A percentile compares a stretch with the other conserved stretches of the same genome.
Evolutionary conservation across 2,113 vertebrate species (phyloP).

Genomic region (Lota lota): DNA sequence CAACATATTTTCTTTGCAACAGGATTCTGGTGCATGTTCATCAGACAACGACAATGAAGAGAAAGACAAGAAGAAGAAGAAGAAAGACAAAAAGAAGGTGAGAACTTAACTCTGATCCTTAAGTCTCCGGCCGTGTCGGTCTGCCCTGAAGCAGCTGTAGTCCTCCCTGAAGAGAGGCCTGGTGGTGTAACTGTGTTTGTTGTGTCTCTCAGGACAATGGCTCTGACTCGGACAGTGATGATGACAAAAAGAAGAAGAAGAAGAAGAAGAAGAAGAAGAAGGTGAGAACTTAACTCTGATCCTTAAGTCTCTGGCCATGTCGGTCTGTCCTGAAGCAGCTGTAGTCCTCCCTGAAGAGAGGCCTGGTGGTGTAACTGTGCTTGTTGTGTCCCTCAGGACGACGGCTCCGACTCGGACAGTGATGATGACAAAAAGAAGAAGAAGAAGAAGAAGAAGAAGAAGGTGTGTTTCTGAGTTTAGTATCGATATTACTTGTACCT

Average conservation of each 20-base stretch:
- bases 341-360: background rate
- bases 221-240: constrained; percentile 13
- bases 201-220: constrained; percentile 41
- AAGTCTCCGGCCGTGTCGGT: no score
- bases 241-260: constrained; percentile 15
- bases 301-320: no score
- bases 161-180: background rate
- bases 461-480: background rate
- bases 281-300: constrained; percentile 1
- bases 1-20: background rate
- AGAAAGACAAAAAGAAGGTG: background rate
- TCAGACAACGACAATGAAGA: constrained; percentile 8
- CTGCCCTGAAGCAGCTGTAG: background rate
- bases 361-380: background rate
- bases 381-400: constrained; percentile 35
- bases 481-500: background rate
- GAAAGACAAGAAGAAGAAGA: constrained; percentile 2
- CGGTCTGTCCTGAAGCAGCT: background rate
- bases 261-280: constrained; percentile 6
- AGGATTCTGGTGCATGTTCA: constrained; percentile 1
- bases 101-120: constrained; percentile 2
- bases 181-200: background rate
- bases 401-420: constrained; percentile 23
- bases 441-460: constrained; percentile 19
- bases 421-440: constrained; percentile 19